phyloP scores from a whole-genome alignment of 2,113 vertebrate genomes.

The pig (Sus scrofa) region T2T-Sscrofa CM000817.6:136765001-136765500 shows the following conservation, averaged over 20 bases:
- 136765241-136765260: background rate
- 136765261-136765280: background rate
- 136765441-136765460: background rate
- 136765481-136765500: no score
- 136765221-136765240: background rate
- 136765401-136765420: background rate
- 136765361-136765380: no score
- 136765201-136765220: background rate
- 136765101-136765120: background rate
- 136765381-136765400: background rate
- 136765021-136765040: background rate
- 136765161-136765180: background rate
- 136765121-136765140: background rate
- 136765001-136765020: no score
- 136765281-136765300: background rate
- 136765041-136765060: background rate
- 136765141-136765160: background rate
- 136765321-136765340: background rate
- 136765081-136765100: background rate
- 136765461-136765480: no score
- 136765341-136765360: background rate
- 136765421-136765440: background rate
- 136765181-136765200: background rate
- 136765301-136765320: background rate
- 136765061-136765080: background rate